Percentiles rank a stretch among this genome's conserved stretches.
Evolutionary conservation across 2,888 invertebrate genomes (phyloP).

Genomic region (Thumatha senex): DNA sequence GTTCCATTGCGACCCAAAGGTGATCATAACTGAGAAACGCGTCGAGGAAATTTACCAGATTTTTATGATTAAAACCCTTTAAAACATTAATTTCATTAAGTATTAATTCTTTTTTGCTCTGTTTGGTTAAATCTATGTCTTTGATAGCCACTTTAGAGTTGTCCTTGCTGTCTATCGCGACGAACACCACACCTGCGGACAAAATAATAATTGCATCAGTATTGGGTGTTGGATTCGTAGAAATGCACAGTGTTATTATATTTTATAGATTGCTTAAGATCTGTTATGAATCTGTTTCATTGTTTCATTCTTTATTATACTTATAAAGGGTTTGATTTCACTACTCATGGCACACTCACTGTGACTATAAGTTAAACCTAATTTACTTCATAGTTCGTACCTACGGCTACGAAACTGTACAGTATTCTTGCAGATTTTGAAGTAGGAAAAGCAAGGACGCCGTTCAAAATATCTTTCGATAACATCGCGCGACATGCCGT

Average conservation of each 20-base stretch:
- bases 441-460: no score
- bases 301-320: no score
- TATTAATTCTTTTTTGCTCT: slow-evolving; percentile 97
- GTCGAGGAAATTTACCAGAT: slow-evolving; percentile 97
- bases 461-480: no score
- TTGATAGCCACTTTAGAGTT: slow-evolving; percentile 95
- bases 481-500: no score
- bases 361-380: no score
- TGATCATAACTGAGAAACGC: slow-evolving; percentile 96
- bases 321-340: no score
- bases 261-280: background rate
- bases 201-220: slow-evolving; percentile 12
- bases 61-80: slow-evolving; percentile 95
- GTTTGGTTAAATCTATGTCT: slow-evolving; percentile 96
- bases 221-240: slow-evolving; percentile 15
- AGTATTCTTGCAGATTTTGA: no score
- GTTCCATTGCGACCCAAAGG: slow-evolving; percentile 98
- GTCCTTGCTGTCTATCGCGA: slow-evolving; percentile 90
- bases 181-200: slow-evolving; percentile 91
- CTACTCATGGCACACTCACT: no score
- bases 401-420: no score
- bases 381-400: no score
- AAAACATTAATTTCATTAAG: slow-evolving; percentile 97
- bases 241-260: slow-evolving; percentile 9
- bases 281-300: background rate